Evolutionary conservation across 2,888 invertebrate genomes (phyloP).

Genomic region (Perizoma affinitatum): DNA sequence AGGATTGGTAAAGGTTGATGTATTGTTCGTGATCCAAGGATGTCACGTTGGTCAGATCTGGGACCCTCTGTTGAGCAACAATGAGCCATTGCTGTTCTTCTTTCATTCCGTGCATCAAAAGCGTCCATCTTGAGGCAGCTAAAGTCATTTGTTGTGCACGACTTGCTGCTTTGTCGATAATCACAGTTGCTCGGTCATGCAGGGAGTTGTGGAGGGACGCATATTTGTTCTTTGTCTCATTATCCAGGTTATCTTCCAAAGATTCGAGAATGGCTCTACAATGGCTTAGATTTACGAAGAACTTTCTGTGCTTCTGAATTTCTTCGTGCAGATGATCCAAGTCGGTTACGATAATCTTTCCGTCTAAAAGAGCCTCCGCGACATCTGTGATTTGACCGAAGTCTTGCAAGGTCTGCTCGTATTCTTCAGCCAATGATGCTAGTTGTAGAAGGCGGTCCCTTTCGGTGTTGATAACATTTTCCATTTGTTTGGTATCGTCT

Average conservation of each 20-base stretch:
- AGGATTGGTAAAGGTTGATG: slow-evolving; percentile 91
- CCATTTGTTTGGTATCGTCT: slow-evolving; percentile 88
- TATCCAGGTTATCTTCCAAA: slow-evolving; percentile 92
- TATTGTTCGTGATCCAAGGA: slow-evolving; percentile 94
- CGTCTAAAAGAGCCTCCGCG: slow-evolving; percentile 91
- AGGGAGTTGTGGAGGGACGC: slow-evolving; percentile 89
- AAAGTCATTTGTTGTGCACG: slow-evolving; percentile 93
- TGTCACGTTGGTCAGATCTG: slow-evolving; percentile 91
- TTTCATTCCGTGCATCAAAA: slow-evolving; percentile 91
- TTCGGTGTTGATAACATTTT: slow-evolving; percentile 88
- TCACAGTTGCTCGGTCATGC: slow-evolving; percentile 89
- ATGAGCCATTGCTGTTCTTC: slow-evolving; percentile 93
- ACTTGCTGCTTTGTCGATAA: slow-evolving; percentile 92
- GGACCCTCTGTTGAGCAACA: slow-evolving; percentile 92
- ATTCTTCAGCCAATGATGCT: slow-evolving; percentile 91
- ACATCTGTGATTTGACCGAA: slow-evolving; percentile 93
- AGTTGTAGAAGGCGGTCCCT: slow-evolving; percentile 90
- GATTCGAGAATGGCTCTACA: slow-evolving; percentile 94
- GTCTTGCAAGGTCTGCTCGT: slow-evolving; percentile 94
- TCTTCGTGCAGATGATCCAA: slow-evolving; percentile 93
- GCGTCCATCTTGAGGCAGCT: slow-evolving; percentile 93
- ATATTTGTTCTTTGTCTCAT: slow-evolving; percentile 89
- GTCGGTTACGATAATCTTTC: slow-evolving; percentile 89
- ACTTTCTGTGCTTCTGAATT: slow-evolving; percentile 94
- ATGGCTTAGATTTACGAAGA: slow-evolving; percentile 94